Conservation (phyloP, 1,140 invertebrate genomes). For the Geopemphigus sp. region DNA sequence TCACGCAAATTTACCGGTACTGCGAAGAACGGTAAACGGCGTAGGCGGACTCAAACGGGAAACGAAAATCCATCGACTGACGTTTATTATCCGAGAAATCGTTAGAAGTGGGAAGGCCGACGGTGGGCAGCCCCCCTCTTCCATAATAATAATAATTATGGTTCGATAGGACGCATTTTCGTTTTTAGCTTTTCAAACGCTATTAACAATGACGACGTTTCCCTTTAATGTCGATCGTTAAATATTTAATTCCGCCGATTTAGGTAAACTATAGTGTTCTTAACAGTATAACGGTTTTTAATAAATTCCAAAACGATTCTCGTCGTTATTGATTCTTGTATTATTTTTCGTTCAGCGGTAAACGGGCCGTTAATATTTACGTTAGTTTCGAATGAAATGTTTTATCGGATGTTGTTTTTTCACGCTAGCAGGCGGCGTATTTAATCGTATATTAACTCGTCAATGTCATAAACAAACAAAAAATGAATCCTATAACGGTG, state of each 20-base stretch:
- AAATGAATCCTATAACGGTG: not conserved
- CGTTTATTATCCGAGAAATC: constrained; percentile 29
- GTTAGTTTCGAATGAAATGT: no score
- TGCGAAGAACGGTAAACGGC: no score
- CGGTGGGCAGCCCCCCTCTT: not conserved
- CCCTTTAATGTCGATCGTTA: not conserved
- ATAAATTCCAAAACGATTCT: not conserved
- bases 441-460: not conserved
- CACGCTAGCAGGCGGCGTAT: not conserved
- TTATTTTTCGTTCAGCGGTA: no score
- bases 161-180: not conserved
- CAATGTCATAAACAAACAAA: not conserved
- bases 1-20: not conserved
- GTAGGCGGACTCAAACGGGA: not conserved
- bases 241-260: constrained; percentile 28
- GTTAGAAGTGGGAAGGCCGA: not conserved
- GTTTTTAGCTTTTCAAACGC: not conserved
- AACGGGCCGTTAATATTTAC: no score
- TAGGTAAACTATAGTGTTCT: not conserved
- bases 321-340: no score
- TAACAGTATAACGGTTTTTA: not conserved
- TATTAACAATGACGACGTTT: constrained; percentile 9
- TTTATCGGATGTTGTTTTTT: not conserved
- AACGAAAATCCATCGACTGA: not conserved
- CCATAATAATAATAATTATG: constrained; percentile 23